Evolutionary conservation across 2,797 vertebrate species (phyloP).

Genomic region (Spheniscus humboldti): DNA sequence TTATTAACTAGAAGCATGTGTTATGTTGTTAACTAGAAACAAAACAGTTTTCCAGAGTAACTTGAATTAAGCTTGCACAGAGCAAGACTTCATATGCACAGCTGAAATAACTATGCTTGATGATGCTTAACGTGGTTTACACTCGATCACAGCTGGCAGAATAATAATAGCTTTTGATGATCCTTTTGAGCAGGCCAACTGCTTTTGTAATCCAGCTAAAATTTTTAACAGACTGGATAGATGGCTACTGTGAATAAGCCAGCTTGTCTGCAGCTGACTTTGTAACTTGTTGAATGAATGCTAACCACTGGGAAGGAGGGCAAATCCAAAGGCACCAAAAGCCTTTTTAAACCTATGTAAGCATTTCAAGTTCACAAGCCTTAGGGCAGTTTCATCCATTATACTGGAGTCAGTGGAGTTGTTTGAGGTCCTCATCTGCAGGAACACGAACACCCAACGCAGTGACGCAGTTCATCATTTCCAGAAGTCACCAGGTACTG

Average conservation of each 20-base stretch:
- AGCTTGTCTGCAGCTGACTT: not conserved
- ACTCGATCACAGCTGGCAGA: not conserved
- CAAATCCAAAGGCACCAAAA: not conserved
- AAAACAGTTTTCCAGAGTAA: not conserved
- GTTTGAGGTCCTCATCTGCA: not conserved
- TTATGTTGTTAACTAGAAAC: not conserved
- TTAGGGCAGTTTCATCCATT: not conserved
- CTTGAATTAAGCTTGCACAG: not conserved
- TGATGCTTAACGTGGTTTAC: not conserved
- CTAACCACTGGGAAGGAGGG: not conserved
- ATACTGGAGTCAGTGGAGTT: not conserved
- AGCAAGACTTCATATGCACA: not conserved
- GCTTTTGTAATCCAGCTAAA: not conserved
- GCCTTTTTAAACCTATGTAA: not conserved
- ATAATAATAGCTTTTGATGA: not conserved
- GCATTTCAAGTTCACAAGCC: not conserved
- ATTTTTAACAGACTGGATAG: not conserved
- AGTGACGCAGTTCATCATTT: not conserved
- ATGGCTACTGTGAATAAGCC: not conserved
- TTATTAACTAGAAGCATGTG: not conserved
- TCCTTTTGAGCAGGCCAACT: not conserved
- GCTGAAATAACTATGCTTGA: not conserved
- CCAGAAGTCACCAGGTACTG: not conserved
- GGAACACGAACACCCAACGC: fast-evolving
- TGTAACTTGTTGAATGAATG: not conserved